A percentile compares a stretch with the other conserved stretches of the same genome.
These are phyloP conservation scores for Danio rerio DNA, from an alignment of 2,113 vertebrate species.

Conservation along the genomic window GRCz12tu NC_133181.1:45811001-45811500, in stretches of 20 bases:
- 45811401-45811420: conserved; percentile 65
- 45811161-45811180: too few relatives aligned
- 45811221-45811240: conserved; percentile 73
- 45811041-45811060: too few relatives aligned
- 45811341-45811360: conserved; percentile 84
- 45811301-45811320: conserved; percentile 81
- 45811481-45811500: conserved; percentile 5
- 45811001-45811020: too few relatives aligned
- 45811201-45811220: not conserved
- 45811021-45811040: too few relatives aligned
- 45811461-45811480: conserved; percentile 22
- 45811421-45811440: conserved; percentile 44
- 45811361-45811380: conserved; percentile 59
- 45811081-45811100: too few relatives aligned
- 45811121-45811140: too few relatives aligned
- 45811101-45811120: too few relatives aligned
- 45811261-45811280: conserved; percentile 89
- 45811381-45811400: conserved; percentile 61
- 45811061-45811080: too few relatives aligned
- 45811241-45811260: conserved; percentile 93
- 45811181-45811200: too few relatives aligned
- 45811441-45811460: conserved; percentile 44
- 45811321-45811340: conserved; percentile 83
- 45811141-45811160: too few relatives aligned
- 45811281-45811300: conserved; percentile 94